A percentile compares a stretch with the other conserved stretches of the same genome.
These are phyloP conservation scores for Myotis findleyi DNA, from an alignment of 2,797 vertebrate species.

Conservation along the genomic window DNA sequence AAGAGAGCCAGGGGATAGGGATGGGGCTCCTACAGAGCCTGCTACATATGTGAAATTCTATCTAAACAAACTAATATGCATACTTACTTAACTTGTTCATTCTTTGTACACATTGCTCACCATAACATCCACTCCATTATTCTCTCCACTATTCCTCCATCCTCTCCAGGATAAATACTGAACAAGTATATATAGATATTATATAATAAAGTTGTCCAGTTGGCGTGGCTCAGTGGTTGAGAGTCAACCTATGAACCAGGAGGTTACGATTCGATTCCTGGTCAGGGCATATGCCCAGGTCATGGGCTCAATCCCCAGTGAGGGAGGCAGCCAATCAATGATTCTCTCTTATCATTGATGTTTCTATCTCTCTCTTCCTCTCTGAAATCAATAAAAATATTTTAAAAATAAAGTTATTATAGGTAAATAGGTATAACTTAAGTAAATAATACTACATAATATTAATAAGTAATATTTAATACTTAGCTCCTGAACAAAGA, in stretches of 20 bases:
- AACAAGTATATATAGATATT: background rate
- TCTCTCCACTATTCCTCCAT: background rate
- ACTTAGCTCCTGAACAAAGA: conserved; percentile 38
- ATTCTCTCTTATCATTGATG: no score
- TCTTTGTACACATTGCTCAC: background rate
- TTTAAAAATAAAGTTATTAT: background rate
- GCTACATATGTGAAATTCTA: no score
- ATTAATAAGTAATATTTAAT: background rate
- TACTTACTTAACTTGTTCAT: background rate
- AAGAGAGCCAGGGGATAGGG: background rate
- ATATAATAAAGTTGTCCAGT: background rate
- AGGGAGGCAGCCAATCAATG: no score
- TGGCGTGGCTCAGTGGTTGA: no score
- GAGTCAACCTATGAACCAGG: no score
- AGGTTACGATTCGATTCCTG: no score
- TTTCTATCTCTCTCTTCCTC: no score
- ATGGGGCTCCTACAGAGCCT: background rate
- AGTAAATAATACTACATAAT: background rate
- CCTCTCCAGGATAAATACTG: background rate
- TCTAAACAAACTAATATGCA: background rate
- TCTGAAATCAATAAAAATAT: no score
- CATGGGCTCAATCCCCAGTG: no score
- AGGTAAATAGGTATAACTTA: background rate
- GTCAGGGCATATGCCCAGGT: no score
- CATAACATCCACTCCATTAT: background rate